phyloP scores from a whole-genome alignment of 2,113 vertebrate species.

The Eleginops maclovinus region DNA sequence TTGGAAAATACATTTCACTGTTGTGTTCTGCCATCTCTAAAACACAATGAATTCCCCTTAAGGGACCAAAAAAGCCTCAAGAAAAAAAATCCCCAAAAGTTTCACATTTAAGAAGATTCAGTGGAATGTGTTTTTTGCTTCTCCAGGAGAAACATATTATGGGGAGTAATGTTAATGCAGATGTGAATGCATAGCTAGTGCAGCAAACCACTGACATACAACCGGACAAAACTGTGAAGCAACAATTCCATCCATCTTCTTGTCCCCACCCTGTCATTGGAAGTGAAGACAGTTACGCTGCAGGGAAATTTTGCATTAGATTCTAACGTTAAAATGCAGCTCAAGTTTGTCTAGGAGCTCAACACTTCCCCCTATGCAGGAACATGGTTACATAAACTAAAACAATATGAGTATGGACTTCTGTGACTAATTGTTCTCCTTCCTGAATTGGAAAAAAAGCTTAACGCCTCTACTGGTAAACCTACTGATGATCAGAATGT shows the following conservation, averaged over 20 bases:
- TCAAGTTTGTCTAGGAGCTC: neutral
- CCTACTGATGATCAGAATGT: neutral
- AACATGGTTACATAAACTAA: too few relatives aligned
- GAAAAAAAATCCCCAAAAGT: neutral
- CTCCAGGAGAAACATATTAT: neutral
- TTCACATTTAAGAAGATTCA: neutral
- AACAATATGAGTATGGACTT: neutral
- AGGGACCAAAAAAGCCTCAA: neutral
- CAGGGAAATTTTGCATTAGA: neutral
- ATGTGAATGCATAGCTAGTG: neutral
- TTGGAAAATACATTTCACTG: neutral
- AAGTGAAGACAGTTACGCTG: conserved; percentile 5
- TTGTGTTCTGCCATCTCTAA: neutral
- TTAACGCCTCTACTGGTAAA: neutral
- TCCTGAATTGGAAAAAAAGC: neutral
- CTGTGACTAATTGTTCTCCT: neutral
- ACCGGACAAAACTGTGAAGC: neutral
- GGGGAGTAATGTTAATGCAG: neutral
- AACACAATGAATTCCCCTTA: neutral
- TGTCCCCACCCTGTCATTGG: conserved; percentile 11
- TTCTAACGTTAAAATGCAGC: conserved; percentile 10
- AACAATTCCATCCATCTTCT: conserved; percentile 1
- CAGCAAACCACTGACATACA: neutral
- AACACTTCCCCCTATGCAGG: neutral
- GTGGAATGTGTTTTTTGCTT: neutral